phyloP scores from a whole-genome alignment of 2,888 invertebrate species.

The Diabrotica balteata region DNA sequence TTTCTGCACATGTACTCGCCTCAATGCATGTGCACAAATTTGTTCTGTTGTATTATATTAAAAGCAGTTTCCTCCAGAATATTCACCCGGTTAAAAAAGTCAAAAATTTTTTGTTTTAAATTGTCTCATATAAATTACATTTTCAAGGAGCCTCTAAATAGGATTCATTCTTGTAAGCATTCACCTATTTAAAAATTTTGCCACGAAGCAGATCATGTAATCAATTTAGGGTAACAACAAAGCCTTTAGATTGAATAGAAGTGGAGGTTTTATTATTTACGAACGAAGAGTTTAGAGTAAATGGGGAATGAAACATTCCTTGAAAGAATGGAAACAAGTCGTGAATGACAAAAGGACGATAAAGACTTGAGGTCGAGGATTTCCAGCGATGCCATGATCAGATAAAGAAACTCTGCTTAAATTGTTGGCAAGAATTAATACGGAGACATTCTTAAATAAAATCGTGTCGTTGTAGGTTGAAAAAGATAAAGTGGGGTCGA shows the following conservation, averaged over 20 bases:
- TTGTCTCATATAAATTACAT: too few relatives aligned
- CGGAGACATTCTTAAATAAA: neutral
- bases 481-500: too few relatives aligned
- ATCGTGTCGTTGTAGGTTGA: too few relatives aligned
- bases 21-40: too few relatives aligned
- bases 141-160: too few relatives aligned
- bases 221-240: conserved; percentile 15
- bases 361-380: conserved; percentile 15
- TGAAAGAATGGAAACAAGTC: conserved; percentile 23
- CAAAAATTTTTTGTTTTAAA: too few relatives aligned
- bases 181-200: neutral
- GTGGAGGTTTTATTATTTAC: conserved; percentile 24
- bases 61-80: too few relatives aligned
- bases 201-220: neutral
- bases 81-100: too few relatives aligned
- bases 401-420: conserved; percentile 12
- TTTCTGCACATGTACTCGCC: too few relatives aligned
- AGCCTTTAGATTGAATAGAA: conserved; percentile 19
- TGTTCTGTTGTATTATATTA: too few relatives aligned
- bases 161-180: too few relatives aligned
- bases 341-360: conserved; percentile 19
- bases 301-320: conserved; percentile 20
- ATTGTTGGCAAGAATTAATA: conserved; percentile 7
- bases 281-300: conserved; percentile 14
- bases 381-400: conserved; percentile 10